phyloP scores from a whole-genome alignment of 2,113 vertebrate genomes.

The Fregata magnificens region DNA sequence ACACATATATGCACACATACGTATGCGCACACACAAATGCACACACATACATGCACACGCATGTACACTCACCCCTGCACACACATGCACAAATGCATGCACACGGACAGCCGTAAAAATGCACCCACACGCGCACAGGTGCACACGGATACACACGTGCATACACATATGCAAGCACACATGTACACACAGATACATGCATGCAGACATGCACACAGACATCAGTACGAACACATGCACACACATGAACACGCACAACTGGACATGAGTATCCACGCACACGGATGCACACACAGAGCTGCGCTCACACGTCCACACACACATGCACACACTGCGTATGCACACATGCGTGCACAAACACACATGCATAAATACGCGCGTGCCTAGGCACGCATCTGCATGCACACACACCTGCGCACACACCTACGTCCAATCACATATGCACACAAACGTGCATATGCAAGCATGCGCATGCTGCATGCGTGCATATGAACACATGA shows the following conservation, averaged over 20 bases:
- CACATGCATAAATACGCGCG: neutral
- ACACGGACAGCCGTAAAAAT: neutral
- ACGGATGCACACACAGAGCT: neutral
- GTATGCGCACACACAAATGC: too few species aligned
- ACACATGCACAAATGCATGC: neutral
- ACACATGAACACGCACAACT: too few species aligned
- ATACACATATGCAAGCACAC: neutral
- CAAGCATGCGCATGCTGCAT: neutral
- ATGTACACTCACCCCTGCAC: neutral
- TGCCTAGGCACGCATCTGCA: too few species aligned
- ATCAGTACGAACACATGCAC: neutral
- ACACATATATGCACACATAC: neutral
- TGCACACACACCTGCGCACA: too few species aligned
- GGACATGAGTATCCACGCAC: too few species aligned
- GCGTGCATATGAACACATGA: too few species aligned
- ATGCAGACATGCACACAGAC: too few species aligned
- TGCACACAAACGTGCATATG: too few species aligned
- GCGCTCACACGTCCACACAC: neutral
- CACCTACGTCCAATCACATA: too few species aligned
- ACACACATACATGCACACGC: neutral
- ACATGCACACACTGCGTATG: too few species aligned
- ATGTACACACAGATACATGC: too few species aligned
- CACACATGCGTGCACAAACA: neutral
- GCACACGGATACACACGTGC: neutral
- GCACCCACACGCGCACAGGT: rapidly evolving